Evolutionary conservation across 2,888 invertebrate genomes (phyloP), one percentile per base, ranked within the genome.

Genomic region (Scaptomyza reducta): DNA sequence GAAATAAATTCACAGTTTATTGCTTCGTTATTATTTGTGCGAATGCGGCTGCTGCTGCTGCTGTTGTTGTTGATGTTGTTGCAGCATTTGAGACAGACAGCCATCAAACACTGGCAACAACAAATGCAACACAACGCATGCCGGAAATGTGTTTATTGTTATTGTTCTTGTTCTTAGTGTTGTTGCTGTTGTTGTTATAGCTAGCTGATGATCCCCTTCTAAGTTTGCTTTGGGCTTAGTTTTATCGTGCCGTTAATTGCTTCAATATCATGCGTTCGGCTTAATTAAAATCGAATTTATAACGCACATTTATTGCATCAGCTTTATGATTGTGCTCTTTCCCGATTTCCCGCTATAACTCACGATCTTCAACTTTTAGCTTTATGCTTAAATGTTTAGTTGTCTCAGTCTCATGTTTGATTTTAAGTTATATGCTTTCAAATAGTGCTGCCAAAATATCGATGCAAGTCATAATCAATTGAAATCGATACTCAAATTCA

Each of bases 1-100:
- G 88, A 89, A 90, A 90, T 90, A 90, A 90, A 90, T 90, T 89
- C 88, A 77, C 76, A 85, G 85, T 90, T 90, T 90, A 89, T 89
- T 89, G 90, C 89, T 87, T 89, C 84, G 89, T 89, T 89, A 89
- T 87, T 89, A 82, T 88, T 85, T 85, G 77, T 61, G 56, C 60
- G 61, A 69, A 27, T 54, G 51, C 22, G 55, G 68, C 55, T 53
- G 63, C 38, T 41, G 53, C 14, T 22, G 44, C 22, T 41, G 35
- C 33, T 40, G 47, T 53, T 22, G 4, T 11, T 45, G 27, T 1
- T 45, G 11, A 3, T 45, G 6, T 3, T 27, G 6, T 14, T 46
- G 46, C 57, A 41, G 49, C 74, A 49, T 40, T 45, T 62, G 40
- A 49, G 81, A 75, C 74, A 83, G 84, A 66, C 75, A 51, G 85